Evolutionary conservation across 2,113 vertebrate species (phyloP).

Genomic region (Scomber japonicus): DNA sequence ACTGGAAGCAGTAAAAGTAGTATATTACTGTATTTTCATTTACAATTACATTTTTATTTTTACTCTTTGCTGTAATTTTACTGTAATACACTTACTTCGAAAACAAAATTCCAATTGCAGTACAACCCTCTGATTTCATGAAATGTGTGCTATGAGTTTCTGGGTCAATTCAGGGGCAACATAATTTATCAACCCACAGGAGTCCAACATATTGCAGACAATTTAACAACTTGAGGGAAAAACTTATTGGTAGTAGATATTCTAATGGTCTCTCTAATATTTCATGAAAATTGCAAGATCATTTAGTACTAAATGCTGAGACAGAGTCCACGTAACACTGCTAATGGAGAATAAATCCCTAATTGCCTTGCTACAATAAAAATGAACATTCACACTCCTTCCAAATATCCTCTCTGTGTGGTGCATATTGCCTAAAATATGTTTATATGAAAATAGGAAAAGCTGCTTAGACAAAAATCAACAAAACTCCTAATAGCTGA

Average conservation of each 20-base stretch:
- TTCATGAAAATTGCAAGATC: constrained; percentile 32
- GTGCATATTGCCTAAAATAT: constrained; percentile 17
- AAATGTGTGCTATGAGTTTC: constrained; percentile 23
- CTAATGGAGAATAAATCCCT: constrained; percentile 22
- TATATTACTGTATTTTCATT: too few species aligned
- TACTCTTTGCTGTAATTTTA: too few species aligned
- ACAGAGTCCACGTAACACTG: not conserved
- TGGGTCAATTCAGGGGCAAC: not conserved
- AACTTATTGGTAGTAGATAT: constrained; percentile 29
- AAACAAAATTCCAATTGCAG: too few species aligned
- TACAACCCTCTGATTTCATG: not conserved
- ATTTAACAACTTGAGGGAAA: constrained; percentile 9
- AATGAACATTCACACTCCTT: not conserved
- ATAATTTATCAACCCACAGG: constrained; percentile 1
- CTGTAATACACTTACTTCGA: too few species aligned
- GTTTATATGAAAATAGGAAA: constrained; percentile 5
- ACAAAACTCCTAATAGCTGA: constrained; percentile 31
- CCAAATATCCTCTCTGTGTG: constrained; percentile 5
- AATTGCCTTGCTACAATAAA: not conserved
- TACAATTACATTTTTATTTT: too few species aligned
- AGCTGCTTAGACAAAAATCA: constrained; percentile 35
- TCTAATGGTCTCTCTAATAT: constrained; percentile 23
- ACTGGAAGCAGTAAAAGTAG: too few species aligned
- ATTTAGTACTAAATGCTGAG: constrained; percentile 35
- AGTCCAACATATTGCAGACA: not conserved